phyloP scores from a whole-genome alignment of 2,888 invertebrate genomes.

The Drosophila basisetae region DNA sequence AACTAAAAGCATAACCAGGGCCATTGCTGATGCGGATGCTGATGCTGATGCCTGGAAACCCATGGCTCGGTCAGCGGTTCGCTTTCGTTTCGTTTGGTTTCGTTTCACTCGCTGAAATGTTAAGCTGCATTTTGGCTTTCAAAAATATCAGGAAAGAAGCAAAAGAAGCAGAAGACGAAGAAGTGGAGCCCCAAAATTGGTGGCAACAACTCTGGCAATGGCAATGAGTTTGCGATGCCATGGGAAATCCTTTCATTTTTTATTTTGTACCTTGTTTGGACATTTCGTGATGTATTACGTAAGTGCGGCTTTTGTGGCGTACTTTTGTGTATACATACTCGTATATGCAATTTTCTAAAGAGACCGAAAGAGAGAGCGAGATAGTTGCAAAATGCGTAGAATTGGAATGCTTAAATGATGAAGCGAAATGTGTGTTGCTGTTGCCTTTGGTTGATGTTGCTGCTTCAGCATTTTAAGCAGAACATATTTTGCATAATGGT shows the following conservation, averaged over 20 bases:
- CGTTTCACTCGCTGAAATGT: conserved; percentile 71
- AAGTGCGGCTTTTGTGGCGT: conserved; percentile 77
- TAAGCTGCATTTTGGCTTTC: conserved; percentile 80
- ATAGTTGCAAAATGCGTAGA: conserved; percentile 66
- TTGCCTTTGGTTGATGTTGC: conserved; percentile 7
- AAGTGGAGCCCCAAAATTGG: neutral
- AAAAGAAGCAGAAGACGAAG: conserved; percentile 13
- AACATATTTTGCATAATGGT: conserved; percentile 52
- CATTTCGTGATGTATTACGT: conserved; percentile 81
- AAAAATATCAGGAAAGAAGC: conserved; percentile 66
- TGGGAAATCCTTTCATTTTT: conserved; percentile 63
- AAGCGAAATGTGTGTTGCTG: conserved; percentile 47
- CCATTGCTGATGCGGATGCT: conserved; percentile 7
- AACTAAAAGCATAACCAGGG: conserved; percentile 2
- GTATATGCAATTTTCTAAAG: conserved; percentile 54
- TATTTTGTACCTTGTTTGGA: conserved; percentile 75
- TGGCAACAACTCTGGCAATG: conserved; percentile 40
- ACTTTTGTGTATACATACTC: conserved; percentile 48
- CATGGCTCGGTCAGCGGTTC: conserved; percentile 71
- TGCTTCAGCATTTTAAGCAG: conserved; percentile 45
- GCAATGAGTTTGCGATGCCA: conserved; percentile 57
- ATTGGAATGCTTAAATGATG: conserved; percentile 76
- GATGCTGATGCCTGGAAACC: conserved; percentile 10
- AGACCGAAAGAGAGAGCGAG: conserved; percentile 25
- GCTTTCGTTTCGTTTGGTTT: conserved; percentile 29